Percentiles rank a stretch among this genome's conserved stretches.
phyloP scores from a whole-genome alignment of 2,888 invertebrate genomes.

The Cyrtodaria siliqua region DNA sequence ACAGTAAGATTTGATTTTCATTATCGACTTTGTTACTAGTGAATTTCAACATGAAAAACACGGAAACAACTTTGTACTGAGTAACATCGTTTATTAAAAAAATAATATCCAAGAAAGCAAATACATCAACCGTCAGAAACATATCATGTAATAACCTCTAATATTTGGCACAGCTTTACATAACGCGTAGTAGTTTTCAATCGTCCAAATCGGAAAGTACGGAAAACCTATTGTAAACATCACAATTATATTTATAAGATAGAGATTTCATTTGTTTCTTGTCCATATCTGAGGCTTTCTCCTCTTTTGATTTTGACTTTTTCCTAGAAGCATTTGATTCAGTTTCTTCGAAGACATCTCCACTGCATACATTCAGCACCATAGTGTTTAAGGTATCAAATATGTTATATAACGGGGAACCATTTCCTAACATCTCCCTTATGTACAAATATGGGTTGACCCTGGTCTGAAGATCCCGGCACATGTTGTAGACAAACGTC shows the following conservation, averaged over 20 bases:
- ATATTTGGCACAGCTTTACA: too few species aligned
- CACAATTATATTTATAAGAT: conserved; percentile 31
- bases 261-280: not conserved
- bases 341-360: conserved; percentile 10
- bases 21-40: too few species aligned
- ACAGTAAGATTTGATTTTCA: too few species aligned
- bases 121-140: too few species aligned
- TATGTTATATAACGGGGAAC: conserved; percentile 55
- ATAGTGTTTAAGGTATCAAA: conserved; percentile 1
- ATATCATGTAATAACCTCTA: too few species aligned
- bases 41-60: too few species aligned
- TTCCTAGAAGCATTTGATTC: conserved; percentile 3
- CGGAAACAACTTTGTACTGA: too few species aligned
- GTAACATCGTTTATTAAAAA: too few species aligned
- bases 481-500: conserved; percentile 80
- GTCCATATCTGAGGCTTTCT: conserved; percentile 14
- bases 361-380: conserved; percentile 18
- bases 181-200: too few species aligned
- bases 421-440: conserved; percentile 66
- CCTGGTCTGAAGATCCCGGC: conserved; percentile 69
- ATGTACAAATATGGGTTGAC: conserved; percentile 71
- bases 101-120: too few species aligned
- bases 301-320: conserved; percentile 24
- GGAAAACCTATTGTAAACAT: conserved; percentile 54
- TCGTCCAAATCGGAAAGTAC: conserved; percentile 42